phyloP scores from a whole-genome alignment of 2,797 vertebrate genomes.

The Microchirus variegatus region DNA sequence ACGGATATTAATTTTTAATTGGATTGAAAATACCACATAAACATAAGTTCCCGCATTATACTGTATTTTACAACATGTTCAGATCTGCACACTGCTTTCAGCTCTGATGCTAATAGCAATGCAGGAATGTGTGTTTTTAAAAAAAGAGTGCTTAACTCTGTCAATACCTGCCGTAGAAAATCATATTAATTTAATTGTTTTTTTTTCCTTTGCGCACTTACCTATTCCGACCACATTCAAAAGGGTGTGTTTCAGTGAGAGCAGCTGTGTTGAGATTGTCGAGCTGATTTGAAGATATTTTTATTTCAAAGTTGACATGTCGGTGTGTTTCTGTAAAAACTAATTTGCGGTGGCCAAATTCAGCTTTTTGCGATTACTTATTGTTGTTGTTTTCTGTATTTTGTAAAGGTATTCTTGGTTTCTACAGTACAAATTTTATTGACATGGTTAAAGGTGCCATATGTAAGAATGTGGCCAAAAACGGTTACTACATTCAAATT shows the following conservation, averaged over 20 bases:
- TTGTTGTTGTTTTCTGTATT: too few species aligned
- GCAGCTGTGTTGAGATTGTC: slow-evolving; percentile 29
- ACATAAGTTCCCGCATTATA: not conserved
- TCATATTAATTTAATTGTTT: slow-evolving; percentile 50
- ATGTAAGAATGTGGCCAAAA: too few species aligned
- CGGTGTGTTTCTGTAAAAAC: not conserved
- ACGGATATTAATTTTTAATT: not conserved
- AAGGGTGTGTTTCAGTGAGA: slow-evolving; percentile 22
- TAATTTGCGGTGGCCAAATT: not conserved
- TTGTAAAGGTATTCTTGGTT: too few species aligned
- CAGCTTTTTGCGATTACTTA: too few species aligned
- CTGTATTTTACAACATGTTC: slow-evolving; percentile 44
- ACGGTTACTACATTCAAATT: too few species aligned
- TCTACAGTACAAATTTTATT: too few species aligned
- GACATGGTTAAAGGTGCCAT: too few species aligned
- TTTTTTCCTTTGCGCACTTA: slow-evolving; percentile 44
- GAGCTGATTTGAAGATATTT: slow-evolving; percentile 4
- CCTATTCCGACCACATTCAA: slow-evolving; percentile 14
- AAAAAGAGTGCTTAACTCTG: slow-evolving; percentile 20
- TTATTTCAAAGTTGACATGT: slow-evolving; percentile 8
- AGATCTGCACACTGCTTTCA: slow-evolving; percentile 50
- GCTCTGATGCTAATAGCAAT: slow-evolving; percentile 33
- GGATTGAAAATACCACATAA: not conserved
- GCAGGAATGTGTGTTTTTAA: slow-evolving; percentile 54
- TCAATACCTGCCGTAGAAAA: slow-evolving; percentile 56